A percentile compares a stretch with the other conserved stretches of the same genome.
Conservation (phyloP, 2,888 invertebrate genomes). For the Megastigmus dorsalis region DNA sequence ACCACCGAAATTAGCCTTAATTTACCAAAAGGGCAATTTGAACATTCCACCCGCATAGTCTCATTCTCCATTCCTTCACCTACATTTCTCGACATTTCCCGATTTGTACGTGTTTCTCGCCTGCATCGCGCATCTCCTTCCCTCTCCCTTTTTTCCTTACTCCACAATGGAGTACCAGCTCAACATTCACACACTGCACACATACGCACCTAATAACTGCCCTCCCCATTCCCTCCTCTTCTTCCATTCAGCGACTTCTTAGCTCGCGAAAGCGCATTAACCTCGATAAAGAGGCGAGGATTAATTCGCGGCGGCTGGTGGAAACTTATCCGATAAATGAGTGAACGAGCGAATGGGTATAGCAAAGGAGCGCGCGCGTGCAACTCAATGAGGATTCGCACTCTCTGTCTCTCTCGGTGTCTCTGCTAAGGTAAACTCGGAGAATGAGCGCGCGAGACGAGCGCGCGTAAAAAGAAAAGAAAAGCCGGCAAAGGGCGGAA, state of each 20-base stretch:
- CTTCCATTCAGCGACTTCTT: neutral
- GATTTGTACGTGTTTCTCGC: neutral
- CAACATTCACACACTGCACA: too few species aligned
- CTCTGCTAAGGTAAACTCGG: too few species aligned
- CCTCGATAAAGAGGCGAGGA: slow-evolving; percentile 44
- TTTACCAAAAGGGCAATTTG: neutral
- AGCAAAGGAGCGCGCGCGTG: neutral
- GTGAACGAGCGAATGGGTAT: neutral
- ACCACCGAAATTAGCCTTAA: too few species aligned
- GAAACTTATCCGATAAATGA: slow-evolving; percentile 46
- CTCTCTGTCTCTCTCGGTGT: too few species aligned
- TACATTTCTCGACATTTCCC: neutral
- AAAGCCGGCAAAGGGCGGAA: neutral
- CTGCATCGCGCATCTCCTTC: neutral
- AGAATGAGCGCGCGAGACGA: neutral
- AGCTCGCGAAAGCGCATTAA: slow-evolving; percentile 33
- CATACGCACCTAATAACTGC: too few species aligned
- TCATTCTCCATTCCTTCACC: slow-evolving; percentile 5
- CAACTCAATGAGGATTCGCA: neutral
- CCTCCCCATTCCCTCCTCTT: neutral
- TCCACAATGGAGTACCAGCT: neutral
- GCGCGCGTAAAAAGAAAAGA: neutral
- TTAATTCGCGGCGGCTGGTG: slow-evolving; percentile 44
- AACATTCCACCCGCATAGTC: neutral
- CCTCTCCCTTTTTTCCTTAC: neutral